Evolutionary conservation across 2,797 vertebrate species (phyloP).

Genomic region (Acanthurus tractus): DNA sequence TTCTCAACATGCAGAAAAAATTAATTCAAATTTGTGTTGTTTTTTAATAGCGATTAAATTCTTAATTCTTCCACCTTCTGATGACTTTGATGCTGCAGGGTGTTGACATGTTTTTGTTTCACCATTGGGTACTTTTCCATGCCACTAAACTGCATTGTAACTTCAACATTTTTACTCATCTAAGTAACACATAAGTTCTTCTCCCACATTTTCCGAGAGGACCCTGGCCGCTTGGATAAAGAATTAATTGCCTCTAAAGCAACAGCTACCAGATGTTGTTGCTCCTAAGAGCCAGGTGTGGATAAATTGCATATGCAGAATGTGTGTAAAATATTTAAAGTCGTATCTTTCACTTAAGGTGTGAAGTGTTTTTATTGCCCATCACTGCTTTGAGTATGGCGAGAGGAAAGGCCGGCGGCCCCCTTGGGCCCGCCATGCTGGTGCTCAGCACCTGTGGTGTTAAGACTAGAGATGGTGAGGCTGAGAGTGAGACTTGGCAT

Average conservation of each 20-base stretch:
- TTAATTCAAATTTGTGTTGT: background rate
- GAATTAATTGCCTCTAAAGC: conserved; percentile 87
- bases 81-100: background rate
- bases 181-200: conserved; percentile 57
- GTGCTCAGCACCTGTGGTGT: conserved; percentile 79
- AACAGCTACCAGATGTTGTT: conserved; percentile 87
- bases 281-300: conserved; percentile 86
- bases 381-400: conserved; percentile 78
- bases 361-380: conserved; percentile 87
- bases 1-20: conserved; percentile 1
- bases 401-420: conserved; percentile 63
- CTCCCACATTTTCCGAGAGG: conserved; percentile 64
- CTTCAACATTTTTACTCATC: conserved; percentile 49
- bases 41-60: background rate
- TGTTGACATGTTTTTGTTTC: background rate
- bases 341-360: conserved; percentile 87
- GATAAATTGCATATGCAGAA: conserved; percentile 86
- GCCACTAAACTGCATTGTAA: conserved; percentile 28
- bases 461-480: conserved; percentile 62
- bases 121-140: conserved; percentile 1
- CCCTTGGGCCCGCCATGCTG: conserved; percentile 60
- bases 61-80: background rate
- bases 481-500: conserved; percentile 64
- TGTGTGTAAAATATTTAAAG: conserved; percentile 90
- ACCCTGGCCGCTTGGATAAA: conserved; percentile 71